Evolutionary conservation across 2,888 invertebrate genomes (phyloP).

Genomic region (Acronicta alni): DNA sequence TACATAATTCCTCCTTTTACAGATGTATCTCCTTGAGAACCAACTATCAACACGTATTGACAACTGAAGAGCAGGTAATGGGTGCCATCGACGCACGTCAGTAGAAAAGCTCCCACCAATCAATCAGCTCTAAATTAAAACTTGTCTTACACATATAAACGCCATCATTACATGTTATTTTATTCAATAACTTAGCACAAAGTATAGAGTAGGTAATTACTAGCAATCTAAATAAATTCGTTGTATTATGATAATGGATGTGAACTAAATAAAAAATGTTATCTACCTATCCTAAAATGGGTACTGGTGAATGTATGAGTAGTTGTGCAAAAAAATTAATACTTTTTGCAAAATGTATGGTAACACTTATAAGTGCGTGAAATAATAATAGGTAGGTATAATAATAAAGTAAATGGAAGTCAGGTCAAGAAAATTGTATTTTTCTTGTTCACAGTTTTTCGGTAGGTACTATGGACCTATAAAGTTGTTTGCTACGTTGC

Average conservation of each 20-base stretch:
- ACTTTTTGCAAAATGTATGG: constrained; percentile 26
- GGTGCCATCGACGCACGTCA: background rate
- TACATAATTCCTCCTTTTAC: no score
- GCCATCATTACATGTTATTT: constrained; percentile 11
- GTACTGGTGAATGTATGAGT: constrained; percentile 1
- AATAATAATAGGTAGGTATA: no score
- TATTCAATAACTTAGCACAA: constrained; percentile 27
- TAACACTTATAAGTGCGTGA: constrained; percentile 21
- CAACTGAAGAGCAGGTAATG: constrained; percentile 1
- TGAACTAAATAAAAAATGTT: constrained; percentile 3
- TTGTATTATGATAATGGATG: constrained; percentile 17
- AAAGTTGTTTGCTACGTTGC: no score
- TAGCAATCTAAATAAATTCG: constrained; percentile 10
- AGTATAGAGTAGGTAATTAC: background rate
- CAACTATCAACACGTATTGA: background rate
- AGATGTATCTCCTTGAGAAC: background rate
- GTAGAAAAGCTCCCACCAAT: background rate
- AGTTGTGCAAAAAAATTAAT: constrained; percentile 13
- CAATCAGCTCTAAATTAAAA: constrained; percentile 16
- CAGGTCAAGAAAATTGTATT: no score
- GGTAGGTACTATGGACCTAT: no score
- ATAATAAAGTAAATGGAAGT: no score
- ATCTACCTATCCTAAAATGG: background rate
- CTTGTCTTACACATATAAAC: constrained; percentile 5
- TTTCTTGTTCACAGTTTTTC: no score